Percentiles rank a stretch among this genome's conserved stretches.
These are phyloP conservation scores for Mythimna lalbum DNA, from an alignment of 2,888 invertebrate species.

Conservation along the genomic window DNA sequence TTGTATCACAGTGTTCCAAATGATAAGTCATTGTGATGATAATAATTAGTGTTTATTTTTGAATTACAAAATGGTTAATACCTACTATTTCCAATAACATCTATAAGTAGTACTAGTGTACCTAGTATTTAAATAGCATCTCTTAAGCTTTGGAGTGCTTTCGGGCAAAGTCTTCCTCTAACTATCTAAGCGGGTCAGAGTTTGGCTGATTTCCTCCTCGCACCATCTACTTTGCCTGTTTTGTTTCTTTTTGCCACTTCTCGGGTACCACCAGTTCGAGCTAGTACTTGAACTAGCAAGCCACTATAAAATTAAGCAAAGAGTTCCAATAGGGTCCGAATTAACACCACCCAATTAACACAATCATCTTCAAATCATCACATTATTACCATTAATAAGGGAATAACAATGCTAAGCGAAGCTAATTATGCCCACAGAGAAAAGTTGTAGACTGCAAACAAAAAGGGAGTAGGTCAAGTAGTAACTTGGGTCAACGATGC, in stretches of 20 bases:
- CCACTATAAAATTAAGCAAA: background rate
- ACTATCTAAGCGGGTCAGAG: too few relatives aligned
- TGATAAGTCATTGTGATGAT: background rate
- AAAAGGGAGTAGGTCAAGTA: constrained; percentile 70
- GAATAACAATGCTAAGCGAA: constrained; percentile 37
- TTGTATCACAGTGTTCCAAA: background rate
- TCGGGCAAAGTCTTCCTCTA: too few relatives aligned
- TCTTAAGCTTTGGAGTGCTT: too few relatives aligned
- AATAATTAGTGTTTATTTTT: too few relatives aligned
- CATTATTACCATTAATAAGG: constrained; percentile 43
- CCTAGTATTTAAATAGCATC: too few relatives aligned
- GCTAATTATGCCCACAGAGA: constrained; percentile 51
- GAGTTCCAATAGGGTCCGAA: background rate
- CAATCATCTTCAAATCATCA: constrained; percentile 34
- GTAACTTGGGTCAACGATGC: constrained; percentile 61
- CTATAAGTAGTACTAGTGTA: too few relatives aligned
- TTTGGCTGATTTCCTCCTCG: too few relatives aligned
- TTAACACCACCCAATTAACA: constrained; percentile 33
- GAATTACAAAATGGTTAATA: too few relatives aligned
- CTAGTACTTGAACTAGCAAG: background rate
- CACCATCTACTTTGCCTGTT: too few relatives aligned
- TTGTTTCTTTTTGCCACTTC: too few relatives aligned
- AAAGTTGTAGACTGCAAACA: constrained; percentile 44
- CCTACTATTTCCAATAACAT: too few relatives aligned
- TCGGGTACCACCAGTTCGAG: too few relatives aligned